Conservation (phyloP, 2,113 vertebrate species). For the Vulpes lagopus region DNA sequence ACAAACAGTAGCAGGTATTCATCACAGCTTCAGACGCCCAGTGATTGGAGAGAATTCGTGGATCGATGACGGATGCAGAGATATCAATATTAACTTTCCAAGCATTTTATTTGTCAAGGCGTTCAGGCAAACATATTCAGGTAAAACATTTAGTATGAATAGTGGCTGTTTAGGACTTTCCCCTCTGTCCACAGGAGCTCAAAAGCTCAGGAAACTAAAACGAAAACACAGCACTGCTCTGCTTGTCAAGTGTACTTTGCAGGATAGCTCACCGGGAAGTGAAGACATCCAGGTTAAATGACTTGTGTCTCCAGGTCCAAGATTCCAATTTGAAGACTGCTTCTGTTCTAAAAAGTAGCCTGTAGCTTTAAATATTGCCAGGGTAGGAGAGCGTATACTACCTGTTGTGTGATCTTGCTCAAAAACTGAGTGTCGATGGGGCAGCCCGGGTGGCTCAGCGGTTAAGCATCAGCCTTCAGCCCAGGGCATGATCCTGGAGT, state of each 20-base stretch:
- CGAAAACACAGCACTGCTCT: neutral
- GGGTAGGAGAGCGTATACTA: neutral
- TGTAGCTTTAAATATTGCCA: neutral
- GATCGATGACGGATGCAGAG: neutral
- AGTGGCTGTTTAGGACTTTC: neutral
- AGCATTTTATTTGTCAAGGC: slow-evolving; percentile 31
- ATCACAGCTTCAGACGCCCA: neutral
- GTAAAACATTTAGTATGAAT: neutral
- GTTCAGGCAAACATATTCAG: neutral
- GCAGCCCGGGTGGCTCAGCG: too few relatives aligned
- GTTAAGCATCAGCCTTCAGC: too few relatives aligned
- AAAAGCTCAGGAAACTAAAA: neutral
- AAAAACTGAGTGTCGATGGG: neutral
- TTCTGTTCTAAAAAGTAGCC: slow-evolving; percentile 28
- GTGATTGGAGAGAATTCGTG: slow-evolving; percentile 34
- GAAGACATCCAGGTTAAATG: neutral
- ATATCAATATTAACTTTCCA: neutral
- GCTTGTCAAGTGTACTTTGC: neutral
- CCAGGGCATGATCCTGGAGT: too few relatives aligned
- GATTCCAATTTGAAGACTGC: neutral
- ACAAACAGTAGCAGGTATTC: slow-evolving; percentile 51
- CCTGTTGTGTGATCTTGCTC: neutral
- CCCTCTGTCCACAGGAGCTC: neutral
- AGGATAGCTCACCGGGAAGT: neutral
- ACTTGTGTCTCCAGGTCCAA: neutral